Base-by-base conservation (phyloP, 2,113 vertebrate species). In the Callocephalon fimbriatum region DNA sequence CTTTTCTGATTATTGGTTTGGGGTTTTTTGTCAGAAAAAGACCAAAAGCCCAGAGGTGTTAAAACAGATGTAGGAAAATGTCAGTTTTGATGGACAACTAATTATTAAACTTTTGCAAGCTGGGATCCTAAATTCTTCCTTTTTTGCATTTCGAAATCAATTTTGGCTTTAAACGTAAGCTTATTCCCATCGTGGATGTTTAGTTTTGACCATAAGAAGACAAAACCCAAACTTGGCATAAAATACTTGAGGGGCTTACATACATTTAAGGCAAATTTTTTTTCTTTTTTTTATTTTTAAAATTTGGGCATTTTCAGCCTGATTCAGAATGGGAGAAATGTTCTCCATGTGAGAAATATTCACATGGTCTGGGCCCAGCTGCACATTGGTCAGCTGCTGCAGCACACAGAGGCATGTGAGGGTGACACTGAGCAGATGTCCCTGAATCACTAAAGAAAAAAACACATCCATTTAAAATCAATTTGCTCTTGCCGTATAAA, bases 391-490 rank as follows among this genome's bases (percentile, higher is more conserved):
- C 15, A 65, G 20, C 22, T 59, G 38, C 72, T 72, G 72, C 35
- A 70, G 20, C 48, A 56, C 0, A 0, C 38, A 54, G n/a, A 25
- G 48, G n/a, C 7, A 58, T 66, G 51, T 0, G 29, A 70, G 21
- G 44, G 21, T 15, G 63, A 14, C 13, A 23, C n/a, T 22, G 31
- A 65, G 3, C 8, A 42, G 29, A 42, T 6, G 18, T 3, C 29
- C 7, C 63, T n/a, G n/a, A 14, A 7, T 71, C 72, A 78, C 61
- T 96, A 72, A 87, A 95, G 61, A 83, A 96, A 96, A 93, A 44
- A 70, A 25, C 53, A 76, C 26, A 56, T 89, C 93, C 32, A 62
- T 58, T 83, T 88, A 93, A 94, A 86, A 82, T 66, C 51, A 65
- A 38, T 85, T 59, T 58, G 12, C 75, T 93, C 56, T 78, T 71